Evolutionary conservation across 2,797 vertebrate species (phyloP).

Genomic region (Aselliscus stoliczkanus): DNA sequence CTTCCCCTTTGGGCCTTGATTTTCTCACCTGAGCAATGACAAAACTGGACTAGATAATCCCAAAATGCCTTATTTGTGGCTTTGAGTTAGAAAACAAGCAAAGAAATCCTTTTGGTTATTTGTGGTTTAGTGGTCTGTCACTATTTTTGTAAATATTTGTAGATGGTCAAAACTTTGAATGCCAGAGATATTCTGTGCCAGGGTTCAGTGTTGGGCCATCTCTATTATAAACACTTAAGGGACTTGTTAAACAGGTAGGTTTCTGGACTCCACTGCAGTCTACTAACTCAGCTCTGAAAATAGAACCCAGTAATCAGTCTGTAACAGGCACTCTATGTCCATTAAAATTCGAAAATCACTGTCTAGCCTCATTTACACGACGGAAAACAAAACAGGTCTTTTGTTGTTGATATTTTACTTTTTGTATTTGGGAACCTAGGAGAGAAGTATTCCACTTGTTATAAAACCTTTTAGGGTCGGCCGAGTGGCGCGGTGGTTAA

Average conservation of each 20-base stretch:
- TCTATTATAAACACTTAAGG: not conserved
- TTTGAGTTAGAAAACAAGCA: not conserved
- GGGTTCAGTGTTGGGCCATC: not conserved
- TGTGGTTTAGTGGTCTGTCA: not conserved
- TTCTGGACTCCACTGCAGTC: not conserved
- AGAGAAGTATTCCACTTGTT: not conserved
- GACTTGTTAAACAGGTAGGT: not conserved
- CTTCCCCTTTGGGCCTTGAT: not conserved
- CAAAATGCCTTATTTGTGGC: not conserved
- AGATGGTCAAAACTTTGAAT: not conserved
- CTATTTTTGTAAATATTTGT: not conserved
- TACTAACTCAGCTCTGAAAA: not conserved
- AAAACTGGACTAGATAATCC: not conserved
- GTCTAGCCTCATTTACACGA: not conserved
- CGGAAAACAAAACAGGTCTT: not conserved
- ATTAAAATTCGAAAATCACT: not conserved
- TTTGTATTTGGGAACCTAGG: not conserved
- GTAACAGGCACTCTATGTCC: not conserved
- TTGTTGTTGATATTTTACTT: slow-evolving; percentile 3
- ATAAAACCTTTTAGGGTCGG: not conserved
- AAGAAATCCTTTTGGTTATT: not conserved
- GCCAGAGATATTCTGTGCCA: not conserved
- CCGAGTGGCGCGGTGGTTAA: no score
- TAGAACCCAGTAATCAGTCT: not conserved
- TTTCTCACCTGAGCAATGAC: not conserved